phyloP scores from a whole-genome alignment of 2,888 invertebrate genomes.

The Ormyrus rosae region DNA sequence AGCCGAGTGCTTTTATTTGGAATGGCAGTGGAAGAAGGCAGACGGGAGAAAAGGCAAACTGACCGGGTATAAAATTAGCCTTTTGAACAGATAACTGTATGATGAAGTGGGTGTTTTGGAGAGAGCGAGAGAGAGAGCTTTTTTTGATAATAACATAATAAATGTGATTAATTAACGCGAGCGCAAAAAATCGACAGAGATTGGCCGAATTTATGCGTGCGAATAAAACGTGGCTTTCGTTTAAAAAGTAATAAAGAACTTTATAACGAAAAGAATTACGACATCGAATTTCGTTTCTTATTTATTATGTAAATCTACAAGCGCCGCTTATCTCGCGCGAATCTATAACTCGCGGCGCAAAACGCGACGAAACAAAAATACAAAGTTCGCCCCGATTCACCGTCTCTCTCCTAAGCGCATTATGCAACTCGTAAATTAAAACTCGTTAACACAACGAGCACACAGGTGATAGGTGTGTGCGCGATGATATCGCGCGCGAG shows the following conservation, averaged over 20 bases:
- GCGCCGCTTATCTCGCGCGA: too few species aligned
- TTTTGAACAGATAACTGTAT: slow-evolving; percentile 52
- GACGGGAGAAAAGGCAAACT: slow-evolving; percentile 28
- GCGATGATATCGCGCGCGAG: not conserved
- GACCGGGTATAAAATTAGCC: slow-evolving; percentile 51
- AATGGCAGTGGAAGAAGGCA: not conserved
- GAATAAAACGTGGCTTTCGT: not conserved
- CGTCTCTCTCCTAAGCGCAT: too few species aligned
- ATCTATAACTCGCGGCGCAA: too few species aligned
- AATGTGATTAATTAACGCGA: slow-evolving; percentile 52
- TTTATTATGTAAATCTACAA: too few species aligned
- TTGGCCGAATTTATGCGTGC: slow-evolving; percentile 34
- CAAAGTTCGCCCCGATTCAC: not conserved
- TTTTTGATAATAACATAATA: slow-evolving; percentile 51
- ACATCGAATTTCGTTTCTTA: too few species aligned
- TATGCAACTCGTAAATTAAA: too few species aligned
- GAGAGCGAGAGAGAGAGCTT: not conserved
- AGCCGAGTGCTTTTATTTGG: slow-evolving; percentile 45
- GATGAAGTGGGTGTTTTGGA: slow-evolving; percentile 51
- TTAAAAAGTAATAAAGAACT: too few species aligned
- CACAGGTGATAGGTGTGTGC: too few species aligned
- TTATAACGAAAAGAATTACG: too few species aligned
- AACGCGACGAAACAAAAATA: not conserved
- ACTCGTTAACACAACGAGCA: too few species aligned
- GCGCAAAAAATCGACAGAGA: slow-evolving; percentile 23